Base-by-base conservation (phyloP, 2,797 vertebrate species). In the Lates japonicus region DNA sequence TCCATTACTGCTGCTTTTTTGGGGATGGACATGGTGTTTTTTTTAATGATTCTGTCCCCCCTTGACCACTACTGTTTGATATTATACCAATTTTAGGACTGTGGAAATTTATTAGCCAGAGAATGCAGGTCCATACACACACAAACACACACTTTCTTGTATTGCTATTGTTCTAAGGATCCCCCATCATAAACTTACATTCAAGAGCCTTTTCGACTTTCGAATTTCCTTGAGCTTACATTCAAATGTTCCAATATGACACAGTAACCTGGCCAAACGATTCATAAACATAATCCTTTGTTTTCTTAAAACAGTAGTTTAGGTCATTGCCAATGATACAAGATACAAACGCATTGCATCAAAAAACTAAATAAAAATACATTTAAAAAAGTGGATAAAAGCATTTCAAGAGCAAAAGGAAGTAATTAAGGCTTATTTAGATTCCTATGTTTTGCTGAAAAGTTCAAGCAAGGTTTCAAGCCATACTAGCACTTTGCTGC, bases 1-100 rank as follows among this genome's bases (percentile, higher is more conserved):
- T 83, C 67, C 66, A 86, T 85, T 76, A 65, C 66, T 59, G 69
- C 52, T 22, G 74, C 33, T 69, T 55, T 76, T 68, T 77, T 54
- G 13, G 55, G 25, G 61, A 66, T 61, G 58, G 65, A 31, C 14
- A 57, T 44, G n/a, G 2, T 29, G 13, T 60, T 41, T 49, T 57
- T 48, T 58, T n/a, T 22, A 20, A n/a, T 67, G 22, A 52, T 49
- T 60, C 31, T 55, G 41, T 22, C 46, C 48, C 22, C 25, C 17
- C 3, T 11, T 65, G 44, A 77, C 62, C 37, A 14, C 14, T 6
- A 14, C 20, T 46, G 55, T 71, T 67, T 72, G 33, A 74, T 46
- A 4, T 33, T 29, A 19, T 31, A 51, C 11, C 25, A 57, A 37
- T 68, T 20, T 74, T 0, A 37, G 9, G 5, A 58, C 35, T 41